Base-by-base conservation (phyloP, 2,888 invertebrate genomes). In the Eustalomyia histrio region DNA sequence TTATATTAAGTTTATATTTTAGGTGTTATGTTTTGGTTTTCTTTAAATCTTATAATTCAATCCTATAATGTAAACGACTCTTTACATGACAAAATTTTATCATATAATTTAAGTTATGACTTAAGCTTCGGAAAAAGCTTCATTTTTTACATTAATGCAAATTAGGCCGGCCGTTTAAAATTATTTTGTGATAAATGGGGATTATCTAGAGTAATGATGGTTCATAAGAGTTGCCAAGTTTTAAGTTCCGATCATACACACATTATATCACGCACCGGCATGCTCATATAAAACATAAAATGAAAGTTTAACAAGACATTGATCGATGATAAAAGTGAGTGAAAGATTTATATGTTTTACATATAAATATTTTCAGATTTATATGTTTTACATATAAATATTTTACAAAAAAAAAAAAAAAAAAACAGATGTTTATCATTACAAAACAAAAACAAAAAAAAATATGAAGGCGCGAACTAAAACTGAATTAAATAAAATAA, bases 301-400 rank as follows among this genome's bases (percentile, higher is more conserved):
- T 60, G 75, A 75, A 75, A 67, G 75, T 75, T 67, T 75, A 67
- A 67, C 57, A 21, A 57, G 73, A 57, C 67, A 67, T 60, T 67
- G 67, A 75, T 61, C 29, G 21, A 21, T 52, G 74, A 16, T 60
- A n/a, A 29, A 14, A 52, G 52, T 64, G 57, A 50, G 63, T 60
- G 74, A 65, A 64, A 39, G 35, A 50, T 58, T 47, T 7, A 29
- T 14, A 14, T 39, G 43, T 10, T n/a, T n/a, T n/a, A n/a, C n/a
- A n/a, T n/a, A n/a, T n/a, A n/a, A n/a, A n/a, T n/a, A n/a, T n/a
- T n/a, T n/a, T n/a, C n/a, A n/a, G n/a, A n/a, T n/a, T n/a, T n/a
- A n/a, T n/a, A n/a, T n/a, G n/a, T n/a, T n/a, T n/a, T n/a, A n/a
- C n/a, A n/a, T n/a, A n/a, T 21, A 21, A 4, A 21, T 4, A 53